These are phyloP conservation scores for Drosophila greeni DNA, from an alignment of 2,888 invertebrate species.

Conservation along the genomic window DNA sequence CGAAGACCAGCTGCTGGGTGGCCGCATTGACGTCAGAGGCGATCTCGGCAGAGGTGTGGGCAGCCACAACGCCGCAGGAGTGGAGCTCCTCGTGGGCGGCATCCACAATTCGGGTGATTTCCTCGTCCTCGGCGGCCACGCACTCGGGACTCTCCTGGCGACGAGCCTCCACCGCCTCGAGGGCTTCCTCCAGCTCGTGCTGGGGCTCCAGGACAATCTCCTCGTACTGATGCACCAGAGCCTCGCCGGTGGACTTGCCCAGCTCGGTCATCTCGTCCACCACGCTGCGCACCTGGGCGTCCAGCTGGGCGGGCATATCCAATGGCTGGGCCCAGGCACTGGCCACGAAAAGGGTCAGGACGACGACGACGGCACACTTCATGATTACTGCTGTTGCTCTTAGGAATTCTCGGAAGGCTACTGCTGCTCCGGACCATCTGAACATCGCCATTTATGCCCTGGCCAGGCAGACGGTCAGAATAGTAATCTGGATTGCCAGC, in stretches of 20 bases:
- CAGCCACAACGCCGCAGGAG: conserved; percentile 60
- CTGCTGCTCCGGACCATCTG: conserved; percentile 3
- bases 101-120: conserved; percentile 48
- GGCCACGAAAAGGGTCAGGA: conserved; percentile 48
- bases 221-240: conserved; percentile 58
- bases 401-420: conserved; percentile 6
- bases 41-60: conserved; percentile 63
- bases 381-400: conserved; percentile 29
- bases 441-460: conserved; percentile 49
- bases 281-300: conserved; percentile 45
- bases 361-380: conserved; percentile 39
- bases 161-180: conserved; percentile 58
- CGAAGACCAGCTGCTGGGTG: conserved; percentile 65
- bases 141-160: conserved; percentile 55
- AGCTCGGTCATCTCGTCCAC: conserved; percentile 51
- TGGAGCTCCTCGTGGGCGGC: conserved; percentile 56
- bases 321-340: conserved; percentile 46
- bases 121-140: conserved; percentile 57
- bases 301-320: conserved; percentile 38
- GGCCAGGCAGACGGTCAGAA: conserved; percentile 6
- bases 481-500: conserved; percentile 24
- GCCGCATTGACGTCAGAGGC: conserved; percentile 62
- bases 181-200: conserved; percentile 58
- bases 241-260: conserved; percentile 50
- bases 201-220: conserved; percentile 63